Percentiles rank a stretch among this genome's conserved stretches.
These are phyloP conservation scores for Sinotaia quadrata DNA, from an alignment of 2,888 invertebrate species.

Conservation along the genomic window DNA sequence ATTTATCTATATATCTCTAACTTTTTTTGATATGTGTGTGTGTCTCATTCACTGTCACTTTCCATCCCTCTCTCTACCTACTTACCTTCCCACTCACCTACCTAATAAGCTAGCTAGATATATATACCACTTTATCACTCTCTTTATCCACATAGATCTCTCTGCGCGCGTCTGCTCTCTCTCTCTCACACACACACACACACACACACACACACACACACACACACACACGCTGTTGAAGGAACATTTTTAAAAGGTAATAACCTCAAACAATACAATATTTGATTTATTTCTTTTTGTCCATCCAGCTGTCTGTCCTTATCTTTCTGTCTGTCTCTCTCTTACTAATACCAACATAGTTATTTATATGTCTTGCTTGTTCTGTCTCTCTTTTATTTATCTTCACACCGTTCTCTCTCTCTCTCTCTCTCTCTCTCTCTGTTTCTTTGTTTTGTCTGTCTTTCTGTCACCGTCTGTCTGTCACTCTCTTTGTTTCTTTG, in stretches of 20 bases:
- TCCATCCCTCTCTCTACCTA: slow-evolving; percentile 4
- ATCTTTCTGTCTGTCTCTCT: slow-evolving; percentile 6
- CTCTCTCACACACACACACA: slow-evolving; percentile 7
- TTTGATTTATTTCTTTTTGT: not conserved
- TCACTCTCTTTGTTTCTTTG: not conserved
- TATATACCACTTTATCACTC: not conserved
- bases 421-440: not conserved
- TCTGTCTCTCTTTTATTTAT: not conserved
- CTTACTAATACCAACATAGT: not conserved
- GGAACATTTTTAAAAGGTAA: not conserved
- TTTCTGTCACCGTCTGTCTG: no score
- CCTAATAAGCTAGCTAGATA: not conserved
- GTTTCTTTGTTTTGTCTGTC: not conserved
- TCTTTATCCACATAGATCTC: not conserved
- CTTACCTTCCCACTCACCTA: no score
- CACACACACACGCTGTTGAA: not conserved
- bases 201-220: slow-evolving; percentile 16
- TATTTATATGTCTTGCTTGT: not conserved
- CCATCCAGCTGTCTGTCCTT: not conserved
- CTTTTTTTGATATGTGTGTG: not conserved
- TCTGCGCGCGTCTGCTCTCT: not conserved
- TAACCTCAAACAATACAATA: not conserved
- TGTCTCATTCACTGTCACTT: not conserved
- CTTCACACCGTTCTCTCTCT: not conserved
- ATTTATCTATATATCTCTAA: no score